phyloP scores from a whole-genome alignment of 2,888 invertebrate species.

The Archips crataeganus region DNA sequence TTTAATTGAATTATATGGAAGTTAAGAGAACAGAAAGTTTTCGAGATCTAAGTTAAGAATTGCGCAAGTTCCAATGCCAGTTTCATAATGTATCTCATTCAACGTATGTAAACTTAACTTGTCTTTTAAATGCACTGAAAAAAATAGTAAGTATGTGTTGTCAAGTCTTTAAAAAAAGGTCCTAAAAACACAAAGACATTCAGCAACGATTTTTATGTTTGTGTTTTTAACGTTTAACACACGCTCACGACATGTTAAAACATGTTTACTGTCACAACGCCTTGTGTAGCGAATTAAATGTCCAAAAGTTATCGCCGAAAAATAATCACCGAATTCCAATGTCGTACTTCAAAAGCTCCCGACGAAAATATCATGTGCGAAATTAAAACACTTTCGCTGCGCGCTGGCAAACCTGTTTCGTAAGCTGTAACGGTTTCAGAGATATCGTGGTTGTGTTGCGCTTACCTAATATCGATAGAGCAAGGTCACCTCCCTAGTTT shows the following conservation, averaged over 20 bases:
- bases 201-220: neutral
- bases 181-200: neutral
- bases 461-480: slow-evolving; percentile 27
- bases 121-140: neutral
- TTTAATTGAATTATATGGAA: slow-evolving; percentile 39
- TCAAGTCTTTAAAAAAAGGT: neutral
- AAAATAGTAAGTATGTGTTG: neutral
- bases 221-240: slow-evolving; percentile 6
- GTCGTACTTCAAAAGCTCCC: slow-evolving; percentile 38
- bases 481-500: slow-evolving; percentile 22
- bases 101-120: neutral
- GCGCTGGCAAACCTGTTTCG: slow-evolving; percentile 46
- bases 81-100: neutral
- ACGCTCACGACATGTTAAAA: slow-evolving; percentile 18
- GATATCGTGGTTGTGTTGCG: neutral
- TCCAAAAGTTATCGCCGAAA: slow-evolving; percentile 19
- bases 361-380: slow-evolving; percentile 39
- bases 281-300: slow-evolving; percentile 26
- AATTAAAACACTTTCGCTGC: slow-evolving; percentile 56
- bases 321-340: slow-evolving; percentile 34
- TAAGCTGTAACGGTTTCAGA: slow-evolving; percentile 39
- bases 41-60: neutral
- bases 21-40: slow-evolving; percentile 34
- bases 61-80: neutral
- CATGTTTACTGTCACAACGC: slow-evolving; percentile 22